Base-by-base conservation (phyloP, 2,888 invertebrate species). In the Nezara viridula region DNA sequence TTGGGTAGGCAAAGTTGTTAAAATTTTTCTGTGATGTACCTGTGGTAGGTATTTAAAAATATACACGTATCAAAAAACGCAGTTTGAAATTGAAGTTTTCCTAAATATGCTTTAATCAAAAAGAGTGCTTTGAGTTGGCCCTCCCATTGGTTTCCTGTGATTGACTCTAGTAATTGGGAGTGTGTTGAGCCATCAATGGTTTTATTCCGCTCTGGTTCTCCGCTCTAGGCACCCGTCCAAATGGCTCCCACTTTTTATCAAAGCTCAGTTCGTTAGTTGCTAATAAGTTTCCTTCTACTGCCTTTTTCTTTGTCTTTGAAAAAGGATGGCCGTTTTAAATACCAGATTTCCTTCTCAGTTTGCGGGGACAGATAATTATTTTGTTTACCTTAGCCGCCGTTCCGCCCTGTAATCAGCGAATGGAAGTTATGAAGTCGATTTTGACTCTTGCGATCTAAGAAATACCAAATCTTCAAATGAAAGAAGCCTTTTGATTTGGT, bases 161-260 rank as follows among this genome's bases (percentile, higher is more conserved):
- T 73, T 32, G 66, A 73, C 66, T 73, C 37, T 19, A 73, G 19
- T 73, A 73, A 73, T 73, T 73, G 66, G 32, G 66, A 73, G 66
- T 73, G 66, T 73, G 66, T 73, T 73, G 66, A 73, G 37, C 32
- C 66, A 73, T 73, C 66, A 73, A 37, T 73, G 37, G 66, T 21
- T 73, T 73, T 73, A 37, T 73, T 73, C 66, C 66, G 66, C 66
- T 73, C 66, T 73, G 66, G 19, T 73, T 73, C 19, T 7, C 37
- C 19, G 16, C 66, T 21, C 55, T 73, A 73, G 66, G 66, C 66
- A 37, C 32, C 66, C 5, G 12, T 32, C 66, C 66, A 73, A 73
- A 73, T 73, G 66, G 66, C 16, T 19, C 7, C 37, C 66, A 73
- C 21, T 73, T 73, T 73, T 37, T 73, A 73, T 73, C 66, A 73